Conservation (phyloP, 2,797 vertebrate genomes). For the Sebastes iracundus region DNA sequence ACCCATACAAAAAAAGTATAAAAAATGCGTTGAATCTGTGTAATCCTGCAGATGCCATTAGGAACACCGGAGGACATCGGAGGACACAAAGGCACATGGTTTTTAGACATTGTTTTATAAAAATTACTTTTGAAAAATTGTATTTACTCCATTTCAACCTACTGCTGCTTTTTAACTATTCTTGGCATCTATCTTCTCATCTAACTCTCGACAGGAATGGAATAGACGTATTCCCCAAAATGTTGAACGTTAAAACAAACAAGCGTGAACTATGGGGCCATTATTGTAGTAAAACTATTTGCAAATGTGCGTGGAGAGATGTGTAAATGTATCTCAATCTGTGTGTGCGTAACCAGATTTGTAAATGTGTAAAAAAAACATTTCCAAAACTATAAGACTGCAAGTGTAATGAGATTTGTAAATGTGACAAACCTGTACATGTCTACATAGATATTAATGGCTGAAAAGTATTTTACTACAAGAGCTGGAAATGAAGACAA, state of each 20-base stretch:
- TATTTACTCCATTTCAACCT: no score
- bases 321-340: background rate
- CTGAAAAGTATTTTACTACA: background rate
- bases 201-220: background rate
- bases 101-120: no score
- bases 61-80: no score
- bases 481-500: background rate
- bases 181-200: background rate
- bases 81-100: no score
- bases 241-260: background rate
- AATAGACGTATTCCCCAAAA: background rate
- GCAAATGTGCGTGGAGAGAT: background rate
- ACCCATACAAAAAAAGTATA: background rate
- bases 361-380: background rate
- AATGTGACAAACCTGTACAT: background rate
- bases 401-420: background rate
- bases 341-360: background rate
- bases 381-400: background rate
- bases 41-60: no score
- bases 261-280: background rate
- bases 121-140: no score
- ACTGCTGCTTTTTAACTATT: no score
- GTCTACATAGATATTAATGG: background rate
- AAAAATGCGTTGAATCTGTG: background rate
- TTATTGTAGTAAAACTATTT: no score